Conservation (phyloP, 2,113 vertebrate species). For the Larimichthys polyactis region DNA sequence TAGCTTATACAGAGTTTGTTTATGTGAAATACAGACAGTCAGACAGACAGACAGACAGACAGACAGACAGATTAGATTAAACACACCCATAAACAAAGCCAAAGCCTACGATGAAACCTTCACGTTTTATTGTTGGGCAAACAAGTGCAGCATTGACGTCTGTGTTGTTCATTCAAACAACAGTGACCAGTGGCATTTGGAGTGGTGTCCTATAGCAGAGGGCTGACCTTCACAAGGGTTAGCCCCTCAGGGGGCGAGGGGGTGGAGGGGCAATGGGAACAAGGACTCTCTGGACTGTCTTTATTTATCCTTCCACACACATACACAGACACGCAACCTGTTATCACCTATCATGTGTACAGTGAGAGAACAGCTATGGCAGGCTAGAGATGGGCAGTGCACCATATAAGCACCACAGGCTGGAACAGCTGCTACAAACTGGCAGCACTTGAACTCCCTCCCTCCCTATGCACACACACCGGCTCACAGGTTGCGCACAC, state of each 20-base stretch:
- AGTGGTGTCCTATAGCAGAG: slow-evolving; percentile 45
- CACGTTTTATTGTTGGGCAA: slow-evolving; percentile 68
- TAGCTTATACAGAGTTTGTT: slow-evolving; percentile 39
- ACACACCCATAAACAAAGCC: slow-evolving; percentile 20
- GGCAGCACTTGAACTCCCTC: slow-evolving; percentile 32
- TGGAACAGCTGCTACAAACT: slow-evolving; percentile 50
- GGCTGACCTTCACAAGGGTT: slow-evolving; percentile 68
- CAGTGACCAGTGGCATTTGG: slow-evolving; percentile 58
- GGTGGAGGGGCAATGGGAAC: background rate
- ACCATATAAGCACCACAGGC: slow-evolving; percentile 22
- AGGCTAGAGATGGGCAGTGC: slow-evolving; percentile 23
- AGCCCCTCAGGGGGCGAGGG: slow-evolving; percentile 1
- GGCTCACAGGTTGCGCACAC: background rate
- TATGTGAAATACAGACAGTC: slow-evolving; percentile 12
- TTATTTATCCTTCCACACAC: slow-evolving; percentile 62
- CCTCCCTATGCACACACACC: slow-evolving; percentile 6
- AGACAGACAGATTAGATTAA: slow-evolving; percentile 22
- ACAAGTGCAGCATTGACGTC: slow-evolving; percentile 48
- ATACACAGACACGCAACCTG: slow-evolving; percentile 13
- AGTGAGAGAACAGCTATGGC: slow-evolving; percentile 31
- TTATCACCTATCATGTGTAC: slow-evolving; percentile 45
- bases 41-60: slow-evolving; percentile 29
- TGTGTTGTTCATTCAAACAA: slow-evolving; percentile 77
- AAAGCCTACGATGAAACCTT: slow-evolving; percentile 3
- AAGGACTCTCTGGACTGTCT: slow-evolving; percentile 38